Evolutionary conservation across 1,140 invertebrate species (phyloP).

Genomic region (Drosophila rufa): DNA sequence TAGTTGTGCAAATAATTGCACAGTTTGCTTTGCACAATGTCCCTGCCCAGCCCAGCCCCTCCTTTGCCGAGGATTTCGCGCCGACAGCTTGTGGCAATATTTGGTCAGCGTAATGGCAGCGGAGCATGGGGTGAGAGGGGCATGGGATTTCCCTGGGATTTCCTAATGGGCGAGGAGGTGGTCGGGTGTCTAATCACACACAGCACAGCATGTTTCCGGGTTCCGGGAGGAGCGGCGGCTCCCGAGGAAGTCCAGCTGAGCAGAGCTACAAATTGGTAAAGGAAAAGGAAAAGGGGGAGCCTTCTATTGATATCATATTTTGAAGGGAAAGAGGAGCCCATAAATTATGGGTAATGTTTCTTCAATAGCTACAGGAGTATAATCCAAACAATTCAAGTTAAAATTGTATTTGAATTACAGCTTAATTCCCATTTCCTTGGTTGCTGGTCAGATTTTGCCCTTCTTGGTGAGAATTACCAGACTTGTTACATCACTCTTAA

Average conservation of each 20-base stretch:
- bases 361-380: no score
- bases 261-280: neutral
- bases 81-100: conserved; percentile 70
- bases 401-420: no score
- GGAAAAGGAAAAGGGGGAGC: no score
- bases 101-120: conserved; percentile 51
- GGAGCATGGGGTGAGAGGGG: neutral
- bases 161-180: neutral
- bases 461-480: neutral
- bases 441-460: no score
- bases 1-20: conserved; percentile 82
- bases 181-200: conserved; percentile 6
- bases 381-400: no score
- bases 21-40: conserved; percentile 55
- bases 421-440: neutral
- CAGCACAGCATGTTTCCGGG: neutral
- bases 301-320: neutral
- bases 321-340: no score
- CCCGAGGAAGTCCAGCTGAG: neutral
- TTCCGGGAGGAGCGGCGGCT: no score
- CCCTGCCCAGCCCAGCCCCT: neutral
- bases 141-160: neutral
- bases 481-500: neutral
- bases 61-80: conserved; percentile 14
- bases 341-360: no score